Percentiles rank a stretch among this genome's conserved stretches.
Evolutionary conservation across 2,888 invertebrate species (phyloP).

Genomic region (Sphaerophoria taeniata): DNA sequence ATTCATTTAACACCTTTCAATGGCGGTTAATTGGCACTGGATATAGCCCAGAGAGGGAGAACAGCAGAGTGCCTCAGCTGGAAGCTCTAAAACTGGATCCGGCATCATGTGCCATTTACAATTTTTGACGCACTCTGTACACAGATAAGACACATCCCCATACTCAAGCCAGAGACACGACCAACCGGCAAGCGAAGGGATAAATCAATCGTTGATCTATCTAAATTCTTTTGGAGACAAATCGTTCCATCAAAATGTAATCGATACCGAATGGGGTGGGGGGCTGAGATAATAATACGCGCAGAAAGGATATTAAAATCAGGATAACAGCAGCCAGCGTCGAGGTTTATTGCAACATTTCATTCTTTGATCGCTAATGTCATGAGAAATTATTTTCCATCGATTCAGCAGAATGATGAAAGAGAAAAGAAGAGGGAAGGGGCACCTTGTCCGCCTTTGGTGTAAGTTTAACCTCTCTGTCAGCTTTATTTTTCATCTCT

Average conservation of each 20-base stretch:
- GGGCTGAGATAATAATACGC: constrained; percentile 43
- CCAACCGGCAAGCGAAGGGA: constrained; percentile 35
- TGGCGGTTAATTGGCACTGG: constrained; percentile 70
- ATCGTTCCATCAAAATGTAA: constrained; percentile 65
- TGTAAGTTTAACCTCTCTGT: constrained; percentile 71
- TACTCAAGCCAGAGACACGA: constrained; percentile 35
- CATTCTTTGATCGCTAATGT: constrained; percentile 69
- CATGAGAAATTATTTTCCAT: constrained; percentile 66
- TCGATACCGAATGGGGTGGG: constrained; percentile 44
- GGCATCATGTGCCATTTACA: constrained; percentile 30
- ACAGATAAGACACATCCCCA: constrained; percentile 56
- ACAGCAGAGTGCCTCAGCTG: not conserved
- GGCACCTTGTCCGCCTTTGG: constrained; percentile 33
- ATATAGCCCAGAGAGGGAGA: not conserved
- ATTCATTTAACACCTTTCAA: constrained; percentile 72
- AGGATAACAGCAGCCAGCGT: constrained; percentile 42
- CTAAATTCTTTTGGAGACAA: constrained; percentile 70
- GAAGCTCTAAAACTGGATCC: constrained; percentile 33
- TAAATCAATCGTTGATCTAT: constrained; percentile 70
- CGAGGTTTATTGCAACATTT: constrained; percentile 67
- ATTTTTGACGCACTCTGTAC: constrained; percentile 8
- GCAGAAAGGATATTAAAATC: constrained; percentile 61
- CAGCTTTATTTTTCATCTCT: constrained; percentile 66
- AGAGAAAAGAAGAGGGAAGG: not conserved
- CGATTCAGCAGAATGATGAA: constrained; percentile 6